These are phyloP conservation scores for Leptatherina wallacei DNA, from an alignment of 2,797 vertebrate species.

Conservation along the genomic window DNA sequence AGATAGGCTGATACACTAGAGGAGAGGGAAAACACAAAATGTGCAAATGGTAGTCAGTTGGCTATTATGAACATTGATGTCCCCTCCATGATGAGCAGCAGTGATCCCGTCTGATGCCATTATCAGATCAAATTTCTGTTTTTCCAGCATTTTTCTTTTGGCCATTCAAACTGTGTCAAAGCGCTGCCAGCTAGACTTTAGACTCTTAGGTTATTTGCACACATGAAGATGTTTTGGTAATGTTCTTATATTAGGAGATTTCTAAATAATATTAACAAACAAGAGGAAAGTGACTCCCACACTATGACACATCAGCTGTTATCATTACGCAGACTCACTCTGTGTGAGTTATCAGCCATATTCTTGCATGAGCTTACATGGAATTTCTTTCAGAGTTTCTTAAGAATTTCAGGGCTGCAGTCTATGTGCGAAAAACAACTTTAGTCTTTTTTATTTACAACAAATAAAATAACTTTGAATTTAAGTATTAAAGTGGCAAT, in stretches of 20 bases:
- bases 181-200: neutral
- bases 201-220: neutral
- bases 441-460: neutral
- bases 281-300: neutral
- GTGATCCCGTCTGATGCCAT: neutral
- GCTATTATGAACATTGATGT: neutral
- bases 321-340: neutral
- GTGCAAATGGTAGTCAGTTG: neutral
- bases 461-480: neutral
- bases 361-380: neutral
- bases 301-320: neutral
- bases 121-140: too few relatives aligned
- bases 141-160: too few relatives aligned
- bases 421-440: neutral
- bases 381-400: neutral
- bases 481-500: conserved; percentile 11
- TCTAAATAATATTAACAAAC: neutral
- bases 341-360: neutral
- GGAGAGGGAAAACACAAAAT: neutral
- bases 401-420: neutral
- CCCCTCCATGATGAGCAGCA: neutral
- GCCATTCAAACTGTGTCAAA: neutral
- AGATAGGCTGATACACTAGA: neutral
- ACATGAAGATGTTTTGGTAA: neutral
- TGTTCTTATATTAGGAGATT: neutral